Conservation (phyloP, 2,113 vertebrate species). For the Riparia riparia region DNA sequence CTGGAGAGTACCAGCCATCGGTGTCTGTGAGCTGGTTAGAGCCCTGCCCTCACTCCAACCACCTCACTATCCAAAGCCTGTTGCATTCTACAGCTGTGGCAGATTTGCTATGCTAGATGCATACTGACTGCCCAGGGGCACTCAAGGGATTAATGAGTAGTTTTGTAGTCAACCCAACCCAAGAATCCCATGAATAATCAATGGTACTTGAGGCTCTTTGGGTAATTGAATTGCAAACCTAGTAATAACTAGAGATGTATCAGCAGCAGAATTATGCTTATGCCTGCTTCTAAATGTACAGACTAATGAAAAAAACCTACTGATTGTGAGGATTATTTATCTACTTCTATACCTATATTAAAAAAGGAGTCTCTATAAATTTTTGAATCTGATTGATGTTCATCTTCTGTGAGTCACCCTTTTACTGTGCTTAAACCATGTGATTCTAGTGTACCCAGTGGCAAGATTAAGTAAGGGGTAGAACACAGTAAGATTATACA, state of each 20-base stretch:
- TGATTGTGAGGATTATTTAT: constrained; percentile 57
- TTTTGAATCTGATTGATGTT: constrained; percentile 31
- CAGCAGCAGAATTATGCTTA: constrained; percentile 50
- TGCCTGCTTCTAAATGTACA: constrained; percentile 45
- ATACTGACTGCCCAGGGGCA: constrained; percentile 36
- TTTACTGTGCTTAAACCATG: neutral
- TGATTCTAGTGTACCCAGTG: neutral
- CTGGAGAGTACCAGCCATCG: neutral
- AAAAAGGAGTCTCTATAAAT: constrained; percentile 25
- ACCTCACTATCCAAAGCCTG: neutral
- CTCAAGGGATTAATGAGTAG: constrained; percentile 71
- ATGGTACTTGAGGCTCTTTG: constrained; percentile 60
- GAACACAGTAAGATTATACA: neutral
- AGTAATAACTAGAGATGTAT: constrained; percentile 67
- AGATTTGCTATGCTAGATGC: constrained; percentile 31
- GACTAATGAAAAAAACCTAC: constrained; percentile 32
- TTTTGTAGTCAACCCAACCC: constrained; percentile 47
- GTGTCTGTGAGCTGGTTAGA: neutral
- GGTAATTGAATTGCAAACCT: constrained; percentile 74
- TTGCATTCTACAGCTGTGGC: neutral
- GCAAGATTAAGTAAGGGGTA: neutral
- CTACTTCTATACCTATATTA: constrained; percentile 8
- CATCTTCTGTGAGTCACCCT: neutral
- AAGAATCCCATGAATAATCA: constrained; percentile 76
- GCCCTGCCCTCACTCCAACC: neutral